Percentiles rank a stretch among this genome's conserved stretches.
phyloP scores from a whole-genome alignment of 2,113 vertebrate genomes.

The Sinocyclocheilus grahami region DNA sequence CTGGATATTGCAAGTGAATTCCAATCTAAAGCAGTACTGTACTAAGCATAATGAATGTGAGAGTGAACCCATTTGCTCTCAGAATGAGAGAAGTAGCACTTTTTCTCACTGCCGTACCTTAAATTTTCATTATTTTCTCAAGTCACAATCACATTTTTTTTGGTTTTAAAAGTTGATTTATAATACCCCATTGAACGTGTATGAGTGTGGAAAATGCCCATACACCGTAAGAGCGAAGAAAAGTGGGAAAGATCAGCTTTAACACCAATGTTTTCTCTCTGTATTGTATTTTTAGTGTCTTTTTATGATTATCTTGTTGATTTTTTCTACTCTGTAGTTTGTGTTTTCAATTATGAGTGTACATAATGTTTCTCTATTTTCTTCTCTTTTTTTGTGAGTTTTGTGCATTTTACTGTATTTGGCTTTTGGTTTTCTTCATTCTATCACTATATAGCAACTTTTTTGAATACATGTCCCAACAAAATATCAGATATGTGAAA shows the following conservation, averaged over 20 bases:
- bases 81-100: conserved; percentile 56
- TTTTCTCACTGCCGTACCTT: conserved; percentile 66
- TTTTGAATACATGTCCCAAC: conserved; percentile 53
- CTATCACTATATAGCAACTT: conserved; percentile 67
- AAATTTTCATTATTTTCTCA: conserved; percentile 45
- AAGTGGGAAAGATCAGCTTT: conserved; percentile 44
- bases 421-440: conserved; percentile 57
- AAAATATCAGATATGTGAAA: conserved; percentile 64
- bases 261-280: conserved; percentile 42
- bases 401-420: conserved; percentile 50
- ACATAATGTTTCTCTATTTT: conserved; percentile 39
- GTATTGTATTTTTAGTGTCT: conserved; percentile 48
- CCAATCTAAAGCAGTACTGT: conserved; percentile 55
- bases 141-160: conserved; percentile 7
- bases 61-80: conserved; percentile 47
- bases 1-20: conserved; percentile 35
- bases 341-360: conserved; percentile 43
- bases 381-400: not conserved
- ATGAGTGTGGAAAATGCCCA: not conserved
- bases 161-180: not conserved
- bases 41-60: conserved; percentile 57
- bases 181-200: not conserved
- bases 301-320: conserved; percentile 60
- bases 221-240: conserved; percentile 2
- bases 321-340: conserved; percentile 54